These are phyloP conservation scores for Drosophila sordidula DNA, from an alignment of 2,888 invertebrate genomes.

Conservation along the genomic window DNA sequence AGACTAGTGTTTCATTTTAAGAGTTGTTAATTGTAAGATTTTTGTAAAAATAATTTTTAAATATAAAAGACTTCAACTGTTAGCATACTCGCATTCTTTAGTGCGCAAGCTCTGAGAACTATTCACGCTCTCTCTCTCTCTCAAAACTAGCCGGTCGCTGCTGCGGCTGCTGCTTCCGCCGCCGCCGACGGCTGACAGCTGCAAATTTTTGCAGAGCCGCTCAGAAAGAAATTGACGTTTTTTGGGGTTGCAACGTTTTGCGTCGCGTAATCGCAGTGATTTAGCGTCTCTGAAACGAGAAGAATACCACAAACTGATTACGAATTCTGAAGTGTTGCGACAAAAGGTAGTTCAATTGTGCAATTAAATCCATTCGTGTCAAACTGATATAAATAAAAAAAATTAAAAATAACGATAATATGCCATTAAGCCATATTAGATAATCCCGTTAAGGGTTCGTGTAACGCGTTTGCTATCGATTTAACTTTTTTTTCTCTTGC, in stretches of 20 bases:
- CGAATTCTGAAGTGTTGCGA: conserved; percentile 16
- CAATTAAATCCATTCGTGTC: background rate
- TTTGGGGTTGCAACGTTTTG: conserved; percentile 70
- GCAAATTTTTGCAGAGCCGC: conserved; percentile 48
- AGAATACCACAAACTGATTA: conserved; percentile 24
- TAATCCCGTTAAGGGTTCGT: conserved; percentile 55
- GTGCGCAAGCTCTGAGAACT: conserved; percentile 55
- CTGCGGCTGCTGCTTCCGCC: conserved; percentile 8
- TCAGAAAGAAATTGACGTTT: conserved; percentile 64
- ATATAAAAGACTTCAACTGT: background rate
- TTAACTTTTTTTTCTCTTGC: conserved; percentile 48
- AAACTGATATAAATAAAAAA: background rate
- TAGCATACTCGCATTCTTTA: background rate
- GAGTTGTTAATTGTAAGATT: background rate
- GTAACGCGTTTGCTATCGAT: conserved; percentile 66
- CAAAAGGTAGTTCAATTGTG: conserved; percentile 25
- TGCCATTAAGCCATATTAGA: conserved; percentile 54
- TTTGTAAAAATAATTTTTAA: background rate
- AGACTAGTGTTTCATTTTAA: background rate
- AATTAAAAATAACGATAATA: background rate
- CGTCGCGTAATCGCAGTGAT: conserved; percentile 58
- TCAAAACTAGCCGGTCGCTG: conserved; percentile 54
- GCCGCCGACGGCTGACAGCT: conserved; percentile 41
- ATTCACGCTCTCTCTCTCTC: background rate
- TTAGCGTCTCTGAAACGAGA: conserved; percentile 23